These are phyloP conservation scores for Archegozetes longisetosus DNA, from an alignment of 1,140 invertebrate genomes.

Conservation along the genomic window DNA sequence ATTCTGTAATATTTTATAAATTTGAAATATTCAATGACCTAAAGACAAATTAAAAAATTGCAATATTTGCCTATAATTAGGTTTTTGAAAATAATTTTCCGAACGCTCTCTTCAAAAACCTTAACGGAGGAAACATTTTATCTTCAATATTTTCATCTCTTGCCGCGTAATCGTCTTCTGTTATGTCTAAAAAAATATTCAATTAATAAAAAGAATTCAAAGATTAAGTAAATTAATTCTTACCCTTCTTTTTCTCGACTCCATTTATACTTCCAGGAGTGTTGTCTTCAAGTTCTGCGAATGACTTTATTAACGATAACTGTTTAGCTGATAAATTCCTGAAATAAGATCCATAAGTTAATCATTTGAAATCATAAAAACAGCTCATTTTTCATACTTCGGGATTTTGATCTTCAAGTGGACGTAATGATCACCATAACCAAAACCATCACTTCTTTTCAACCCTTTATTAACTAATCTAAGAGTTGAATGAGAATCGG, in stretches of 20 bases:
- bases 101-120: too few species aligned
- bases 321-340: not conserved
- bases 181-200: too few species aligned
- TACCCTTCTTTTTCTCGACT: not conserved
- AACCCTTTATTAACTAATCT: slow-evolving; percentile 75
- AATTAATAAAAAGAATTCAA: too few species aligned
- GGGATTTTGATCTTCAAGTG: slow-evolving; percentile 68
- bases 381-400: slow-evolving; percentile 25
- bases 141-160: too few species aligned
- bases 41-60: too few species aligned
- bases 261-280: slow-evolving; percentile 9
- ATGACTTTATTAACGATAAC: not conserved
- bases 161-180: too few species aligned
- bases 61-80: too few species aligned
- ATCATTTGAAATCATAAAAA: not conserved
- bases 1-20: too few species aligned
- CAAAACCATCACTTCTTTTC: slow-evolving; percentile 68
- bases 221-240: too few species aligned
- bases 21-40: too few species aligned
- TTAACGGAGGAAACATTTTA: too few species aligned
- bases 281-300: slow-evolving; percentile 5
- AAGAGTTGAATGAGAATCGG: slow-evolving; percentile 74
- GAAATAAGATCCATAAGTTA: not conserved
- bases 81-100: too few species aligned
- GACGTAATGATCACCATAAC: slow-evolving; percentile 92